A percentile compares a stretch with the other conserved stretches of the same genome.
These are phyloP conservation scores for Habroteleia sp. DNA, from an alignment of 2,888 invertebrate genomes.

Conservation along the genomic window DNA sequence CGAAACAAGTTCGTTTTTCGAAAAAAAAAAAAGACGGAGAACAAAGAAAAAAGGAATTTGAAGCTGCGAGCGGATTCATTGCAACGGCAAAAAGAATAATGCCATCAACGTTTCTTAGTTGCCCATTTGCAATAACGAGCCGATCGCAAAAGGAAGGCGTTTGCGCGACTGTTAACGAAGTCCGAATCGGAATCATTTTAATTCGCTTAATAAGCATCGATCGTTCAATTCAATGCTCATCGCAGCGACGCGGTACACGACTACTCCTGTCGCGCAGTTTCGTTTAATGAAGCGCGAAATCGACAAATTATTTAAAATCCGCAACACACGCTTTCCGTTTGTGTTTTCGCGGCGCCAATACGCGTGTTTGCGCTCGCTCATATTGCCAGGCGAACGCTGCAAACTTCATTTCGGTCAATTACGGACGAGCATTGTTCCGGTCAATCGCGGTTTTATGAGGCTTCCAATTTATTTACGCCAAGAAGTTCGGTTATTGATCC, in stretches of 20 bases:
- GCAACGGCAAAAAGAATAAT: too few relatives aligned
- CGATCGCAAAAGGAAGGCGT: slow-evolving; percentile 29
- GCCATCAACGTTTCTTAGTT: too few relatives aligned
- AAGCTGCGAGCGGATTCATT: too few relatives aligned
- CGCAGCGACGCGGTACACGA: slow-evolving; percentile 39
- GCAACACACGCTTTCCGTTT: slow-evolving; percentile 55
- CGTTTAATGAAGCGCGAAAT: slow-evolving; percentile 75
- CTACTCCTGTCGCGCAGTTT: slow-evolving; percentile 47
- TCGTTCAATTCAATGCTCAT: slow-evolving; percentile 55
- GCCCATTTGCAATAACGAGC: slow-evolving; percentile 16
- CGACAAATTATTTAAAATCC: slow-evolving; percentile 75
- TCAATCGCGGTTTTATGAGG: slow-evolving; percentile 64
- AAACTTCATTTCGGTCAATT: slow-evolving; percentile 73
- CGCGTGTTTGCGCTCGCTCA: slow-evolving; percentile 28
- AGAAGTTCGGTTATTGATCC: slow-evolving; percentile 50
- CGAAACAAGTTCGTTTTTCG: too few relatives aligned
- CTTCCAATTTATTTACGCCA: slow-evolving; percentile 52
- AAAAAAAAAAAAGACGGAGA: too few relatives aligned
- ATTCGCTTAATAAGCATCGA: slow-evolving; percentile 56
- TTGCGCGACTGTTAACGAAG: slow-evolving; percentile 48
- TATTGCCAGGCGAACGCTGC: slow-evolving; percentile 63
- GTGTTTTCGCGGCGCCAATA: slow-evolving; percentile 30
- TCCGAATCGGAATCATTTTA: slow-evolving; percentile 35
- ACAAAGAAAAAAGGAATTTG: too few relatives aligned
- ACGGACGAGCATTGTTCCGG: slow-evolving; percentile 67